phyloP scores from a whole-genome alignment of 2,113 vertebrate genomes.

The Ptilonorhynchus violaceus region DNA sequence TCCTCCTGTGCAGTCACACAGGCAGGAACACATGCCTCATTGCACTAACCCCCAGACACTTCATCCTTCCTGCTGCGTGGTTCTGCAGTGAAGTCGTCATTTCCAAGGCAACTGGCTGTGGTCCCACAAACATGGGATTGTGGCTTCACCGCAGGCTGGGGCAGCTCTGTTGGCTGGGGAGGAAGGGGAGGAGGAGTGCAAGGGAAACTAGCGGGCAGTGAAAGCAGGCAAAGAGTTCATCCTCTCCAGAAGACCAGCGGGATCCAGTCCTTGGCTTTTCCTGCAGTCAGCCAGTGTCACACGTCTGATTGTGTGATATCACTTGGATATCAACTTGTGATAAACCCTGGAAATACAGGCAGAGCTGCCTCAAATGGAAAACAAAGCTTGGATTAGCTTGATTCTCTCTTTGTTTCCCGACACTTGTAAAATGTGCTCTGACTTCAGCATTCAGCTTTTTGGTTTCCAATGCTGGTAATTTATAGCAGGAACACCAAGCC shows the following conservation, averaged over 20 bases:
- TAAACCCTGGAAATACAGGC: neutral
- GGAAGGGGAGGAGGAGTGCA: neutral
- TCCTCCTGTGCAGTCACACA: neutral
- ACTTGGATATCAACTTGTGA: neutral
- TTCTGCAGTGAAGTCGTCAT: slow-evolving; percentile 46
- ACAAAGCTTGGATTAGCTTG: neutral
- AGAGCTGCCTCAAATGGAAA: neutral
- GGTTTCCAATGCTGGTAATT: neutral
- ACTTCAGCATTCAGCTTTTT: neutral
- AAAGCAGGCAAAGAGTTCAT: neutral
- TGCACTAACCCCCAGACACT: neutral
- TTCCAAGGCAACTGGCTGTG: slow-evolving; percentile 66
- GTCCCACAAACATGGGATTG: slow-evolving; percentile 53
- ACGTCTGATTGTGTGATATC: neutral
- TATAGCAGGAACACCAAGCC: neutral
- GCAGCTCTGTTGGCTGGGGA: neutral
- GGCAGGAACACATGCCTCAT: neutral
- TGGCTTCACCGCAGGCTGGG: slow-evolving; percentile 40
- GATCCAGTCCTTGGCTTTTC: neutral
- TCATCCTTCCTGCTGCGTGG: neutral
- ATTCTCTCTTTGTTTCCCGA: neutral
- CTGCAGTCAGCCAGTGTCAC: neutral
- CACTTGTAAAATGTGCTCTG: neutral
- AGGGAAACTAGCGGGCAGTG: neutral
- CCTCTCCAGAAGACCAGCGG: neutral